These are phyloP conservation scores for Amphipyra tragopoginis DNA, from an alignment of 2,888 invertebrate genomes.

Conservation along the genomic window DNA sequence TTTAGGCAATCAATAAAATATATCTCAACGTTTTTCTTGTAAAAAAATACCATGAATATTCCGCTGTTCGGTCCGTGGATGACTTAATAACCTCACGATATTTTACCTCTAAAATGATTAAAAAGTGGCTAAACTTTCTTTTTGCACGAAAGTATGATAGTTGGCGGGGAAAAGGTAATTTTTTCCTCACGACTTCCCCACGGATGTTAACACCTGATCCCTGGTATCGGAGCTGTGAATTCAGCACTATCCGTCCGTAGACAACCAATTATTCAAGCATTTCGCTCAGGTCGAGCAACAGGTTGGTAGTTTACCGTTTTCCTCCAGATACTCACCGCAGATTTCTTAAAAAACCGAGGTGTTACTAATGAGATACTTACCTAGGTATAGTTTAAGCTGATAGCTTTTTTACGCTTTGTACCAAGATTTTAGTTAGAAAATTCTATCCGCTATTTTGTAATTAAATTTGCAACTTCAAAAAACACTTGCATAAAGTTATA, in stretches of 20 bases:
- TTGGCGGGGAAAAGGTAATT: slow-evolving; percentile 54
- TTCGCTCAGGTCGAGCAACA: slow-evolving; percentile 81
- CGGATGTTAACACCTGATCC: slow-evolving; percentile 86
- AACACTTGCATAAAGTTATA: slow-evolving; percentile 13
- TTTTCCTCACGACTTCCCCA: slow-evolving; percentile 79
- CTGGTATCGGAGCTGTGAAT: slow-evolving; percentile 66
- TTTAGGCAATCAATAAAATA: slow-evolving; percentile 71
- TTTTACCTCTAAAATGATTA: slow-evolving; percentile 38
- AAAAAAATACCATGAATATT: slow-evolving; percentile 43
- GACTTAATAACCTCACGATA: slow-evolving; percentile 57
- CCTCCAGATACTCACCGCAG: slow-evolving; percentile 65
- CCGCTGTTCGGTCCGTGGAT: slow-evolving; percentile 44
- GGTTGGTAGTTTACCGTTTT: slow-evolving; percentile 79
- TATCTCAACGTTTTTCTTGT: slow-evolving; percentile 40
- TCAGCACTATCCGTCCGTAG: slow-evolving; percentile 74
- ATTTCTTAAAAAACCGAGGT: slow-evolving; percentile 70
- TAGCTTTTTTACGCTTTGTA: slow-evolving; percentile 52
- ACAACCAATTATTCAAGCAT: slow-evolving; percentile 85
- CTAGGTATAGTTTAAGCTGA: slow-evolving; percentile 56
- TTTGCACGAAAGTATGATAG: slow-evolving; percentile 60
- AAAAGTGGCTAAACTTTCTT: slow-evolving; percentile 60
- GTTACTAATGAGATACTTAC: slow-evolving; percentile 65
- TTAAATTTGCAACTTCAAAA: slow-evolving; percentile 25
- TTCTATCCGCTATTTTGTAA: slow-evolving; percentile 36
- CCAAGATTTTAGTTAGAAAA: slow-evolving; percentile 46